Conservation (phyloP, 2,113 vertebrate species). For the Talpa occidentalis region DNA sequence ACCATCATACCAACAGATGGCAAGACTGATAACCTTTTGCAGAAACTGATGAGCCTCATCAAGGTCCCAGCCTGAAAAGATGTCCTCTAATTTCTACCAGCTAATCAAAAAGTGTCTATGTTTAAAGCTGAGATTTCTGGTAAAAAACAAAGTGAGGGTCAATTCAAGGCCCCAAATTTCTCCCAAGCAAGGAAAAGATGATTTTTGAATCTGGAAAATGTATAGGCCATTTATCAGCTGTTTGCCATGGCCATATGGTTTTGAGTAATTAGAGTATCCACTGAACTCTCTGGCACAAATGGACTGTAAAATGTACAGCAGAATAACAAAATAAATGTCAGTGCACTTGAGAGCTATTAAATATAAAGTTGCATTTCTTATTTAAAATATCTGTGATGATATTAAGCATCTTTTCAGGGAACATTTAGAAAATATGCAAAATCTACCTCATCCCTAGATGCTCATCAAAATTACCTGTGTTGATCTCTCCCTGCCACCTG, state of each 20-base stretch:
- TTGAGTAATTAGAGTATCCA: conserved; percentile 66
- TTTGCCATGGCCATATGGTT: conserved; percentile 68
- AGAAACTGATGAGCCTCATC: conserved; percentile 35
- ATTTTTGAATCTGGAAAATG: neutral
- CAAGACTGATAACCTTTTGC: conserved; percentile 11
- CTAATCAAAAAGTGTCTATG: neutral
- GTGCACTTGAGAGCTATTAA: conserved; percentile 19
- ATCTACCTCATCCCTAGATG: neutral
- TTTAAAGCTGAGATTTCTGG: neutral
- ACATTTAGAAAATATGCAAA: conserved; percentile 16
- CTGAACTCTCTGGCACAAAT: conserved; percentile 50
- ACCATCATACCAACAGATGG: conserved; percentile 4
- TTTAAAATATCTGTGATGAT: conserved; percentile 55
- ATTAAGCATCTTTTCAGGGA: neutral
- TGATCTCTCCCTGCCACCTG: neutral
- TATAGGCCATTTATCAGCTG: conserved; percentile 54
- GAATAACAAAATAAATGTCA: conserved; percentile 65
- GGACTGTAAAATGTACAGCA: conserved; percentile 56
- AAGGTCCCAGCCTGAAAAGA: neutral
- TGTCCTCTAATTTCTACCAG: neutral
- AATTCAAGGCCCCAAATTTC: neutral
- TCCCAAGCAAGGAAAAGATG: conserved; percentile 18
- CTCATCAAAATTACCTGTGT: neutral
- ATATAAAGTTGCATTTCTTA: conserved; percentile 37
- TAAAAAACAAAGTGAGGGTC: conserved; percentile 26